Base-by-base conservation (phyloP, 2,113 vertebrate species). In the Neodontobutis hainanensis region DNA sequence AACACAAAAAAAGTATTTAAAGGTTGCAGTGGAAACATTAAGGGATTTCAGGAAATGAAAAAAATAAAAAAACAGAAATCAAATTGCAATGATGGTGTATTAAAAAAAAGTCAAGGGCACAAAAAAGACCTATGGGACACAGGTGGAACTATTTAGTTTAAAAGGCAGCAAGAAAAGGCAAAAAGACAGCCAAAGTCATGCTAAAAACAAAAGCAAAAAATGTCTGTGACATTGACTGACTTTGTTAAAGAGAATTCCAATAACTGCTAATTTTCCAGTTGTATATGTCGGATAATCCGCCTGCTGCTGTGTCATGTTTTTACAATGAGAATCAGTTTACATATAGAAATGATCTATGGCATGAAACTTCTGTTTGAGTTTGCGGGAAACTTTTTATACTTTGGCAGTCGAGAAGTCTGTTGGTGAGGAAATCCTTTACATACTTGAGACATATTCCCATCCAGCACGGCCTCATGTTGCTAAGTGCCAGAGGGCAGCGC, bases 401-500 rank as follows among this genome's bases (percentile, higher is more conserved):
- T 16, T 58, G 70, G 50, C 61, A 66, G 52, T 12, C 8, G 38
- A 61, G 14, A n/a, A 42, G 62, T 66, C 53, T 61, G 70, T 65
- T 8, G 6, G 70, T 58, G 69, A 81, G 67, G 77, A 81, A 84
- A 83, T 80, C 79, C 77, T 71, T 61, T 40, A 74, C 80, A 79
- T 85, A 70, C 75, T 81, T 70, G 73, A 77, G 64, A 73, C 74
- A 61, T 68, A 68, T 75, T 80, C 67, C 72, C 59, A 49, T 61
- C 58, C 71, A 47, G 73, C 66, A 77, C 63, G 52, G 77, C 75
- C 67, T 82, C 36, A 64, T 59, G 70, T 71, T 61, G 75, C 73
- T 80, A 77, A 61, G 76, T 85, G 88, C 86, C 82, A 81, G 77
- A 76, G 84, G 67, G 76, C 78, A 78, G 66, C 71, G 65, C 47